Evolutionary conservation across 1,140 invertebrate genomes (phyloP), one percentile per base, ranked within the genome.

Genomic region (Rhizoglyphus robini): DNA sequence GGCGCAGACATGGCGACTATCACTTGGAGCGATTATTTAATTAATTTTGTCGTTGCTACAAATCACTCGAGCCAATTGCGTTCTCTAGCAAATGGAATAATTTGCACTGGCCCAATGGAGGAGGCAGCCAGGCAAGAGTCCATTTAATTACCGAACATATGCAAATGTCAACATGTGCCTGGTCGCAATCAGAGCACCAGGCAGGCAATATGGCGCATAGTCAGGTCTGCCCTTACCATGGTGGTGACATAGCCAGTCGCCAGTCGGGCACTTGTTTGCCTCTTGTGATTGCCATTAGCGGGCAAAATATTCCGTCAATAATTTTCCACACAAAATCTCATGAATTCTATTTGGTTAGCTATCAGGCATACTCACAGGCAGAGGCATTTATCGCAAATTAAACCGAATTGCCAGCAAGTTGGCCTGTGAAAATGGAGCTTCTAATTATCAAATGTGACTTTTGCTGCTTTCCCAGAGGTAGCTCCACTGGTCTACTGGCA

Each of bases 371-470:
- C n/a, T n/a, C n/a, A n/a, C n/a, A n/a, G n/a, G n/a, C n/a, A n/a
- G n/a, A n/a, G n/a, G n/a, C n/a, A n/a, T n/a, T n/a, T n/a, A n/a
- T n/a, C n/a, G n/a, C n/a, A n/a, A n/a, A n/a, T n/a, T n/a, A n/a
- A n/a, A n/a, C n/a, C n/a, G n/a, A n/a, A n/a, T n/a, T n/a, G n/a
- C n/a, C n/a, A n/a, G n/a, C n/a, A n/a, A n/a, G n/a, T n/a, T n/a
- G n/a, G n/a, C n/a, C n/a, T n/a, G 36, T 54, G 20, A 20, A 54
- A 54, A 20, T 54, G 51, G 51, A 54, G 51, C 51, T 54, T 32
- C 51, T 8, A 54, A 54, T 54, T 54, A 54, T 54, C 51, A 25
- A 54, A 54, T 54, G 20, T 54, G 51, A 54, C 51, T 54, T 54
- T 54, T 5, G 20, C 8, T 32, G 51, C 8, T 11, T 41, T 41